Percentiles rank a stretch among this genome's conserved stretches.
phyloP scores from a whole-genome alignment of 2,113 vertebrate genomes.

The Vulpes ferrilata region DNA sequence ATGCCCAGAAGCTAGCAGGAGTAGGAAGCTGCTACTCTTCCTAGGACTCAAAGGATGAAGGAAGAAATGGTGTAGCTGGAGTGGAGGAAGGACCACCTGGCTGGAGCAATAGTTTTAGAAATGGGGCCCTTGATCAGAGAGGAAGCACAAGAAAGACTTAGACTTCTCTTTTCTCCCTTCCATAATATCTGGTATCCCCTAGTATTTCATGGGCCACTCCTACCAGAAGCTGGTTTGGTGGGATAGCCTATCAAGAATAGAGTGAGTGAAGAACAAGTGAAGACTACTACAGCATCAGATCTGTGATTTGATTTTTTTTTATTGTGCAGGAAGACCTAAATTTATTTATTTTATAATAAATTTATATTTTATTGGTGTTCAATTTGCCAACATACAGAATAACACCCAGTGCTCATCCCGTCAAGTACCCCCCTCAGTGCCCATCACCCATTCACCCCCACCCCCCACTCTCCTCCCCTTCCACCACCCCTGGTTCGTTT shows the following conservation, averaged over 20 bases:
- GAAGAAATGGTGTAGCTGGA: not conserved
- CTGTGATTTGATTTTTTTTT: not conserved
- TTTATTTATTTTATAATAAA: not conserved
- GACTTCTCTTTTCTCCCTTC: not conserved
- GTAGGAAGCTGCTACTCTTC: not conserved
- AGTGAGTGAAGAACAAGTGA: not conserved
- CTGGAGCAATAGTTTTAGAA: not conserved
- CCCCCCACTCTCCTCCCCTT: too few relatives aligned
- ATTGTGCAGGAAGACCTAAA: not conserved
- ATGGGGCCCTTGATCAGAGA: not conserved
- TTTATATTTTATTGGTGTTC: too few relatives aligned
- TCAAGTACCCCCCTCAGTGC: too few relatives aligned
- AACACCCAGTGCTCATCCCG: too few relatives aligned
- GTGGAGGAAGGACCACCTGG: not conserved
- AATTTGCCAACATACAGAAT: too few relatives aligned
- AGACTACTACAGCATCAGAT: not conserved
- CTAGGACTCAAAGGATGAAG: not conserved
- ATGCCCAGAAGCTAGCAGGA: not conserved
- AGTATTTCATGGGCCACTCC: not conserved
- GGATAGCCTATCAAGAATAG: not conserved
- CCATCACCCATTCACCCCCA: too few relatives aligned
- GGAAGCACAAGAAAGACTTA: not conserved
- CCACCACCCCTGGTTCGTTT: too few relatives aligned
- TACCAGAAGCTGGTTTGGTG: not conserved
- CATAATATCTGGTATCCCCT: not conserved